Conservation (phyloP, 2,888 invertebrate genomes). For the Aelia acuminata region DNA sequence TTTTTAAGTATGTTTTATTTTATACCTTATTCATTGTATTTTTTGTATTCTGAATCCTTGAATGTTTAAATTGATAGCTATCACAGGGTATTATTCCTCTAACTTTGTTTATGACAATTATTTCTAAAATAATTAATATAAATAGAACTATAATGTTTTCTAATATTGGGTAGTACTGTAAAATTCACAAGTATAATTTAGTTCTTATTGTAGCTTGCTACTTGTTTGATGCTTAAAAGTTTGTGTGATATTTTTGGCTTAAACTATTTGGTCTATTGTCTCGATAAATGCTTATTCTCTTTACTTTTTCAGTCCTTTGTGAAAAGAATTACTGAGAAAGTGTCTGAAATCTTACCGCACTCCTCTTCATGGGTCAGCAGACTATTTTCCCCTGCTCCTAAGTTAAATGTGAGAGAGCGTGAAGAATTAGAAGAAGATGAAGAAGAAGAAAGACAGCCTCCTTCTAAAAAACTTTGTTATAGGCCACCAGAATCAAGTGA, state of each 20-base stretch:
- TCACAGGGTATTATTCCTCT: no score
- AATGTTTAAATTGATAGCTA: no score
- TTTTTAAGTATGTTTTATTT: no score
- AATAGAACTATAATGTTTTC: no score
- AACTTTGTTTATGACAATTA: no score
- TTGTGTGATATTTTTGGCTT: neutral
- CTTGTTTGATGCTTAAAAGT: neutral
- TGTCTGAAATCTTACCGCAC: constrained; percentile 77
- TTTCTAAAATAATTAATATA: no score
- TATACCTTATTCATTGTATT: no score
- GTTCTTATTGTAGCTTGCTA: neutral
- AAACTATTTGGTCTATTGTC: neutral
- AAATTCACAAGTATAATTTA: no score
- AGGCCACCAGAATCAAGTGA: constrained; percentile 28
- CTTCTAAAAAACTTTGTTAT: constrained; percentile 59
- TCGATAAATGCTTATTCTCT: neutral
- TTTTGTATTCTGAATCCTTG: no score
- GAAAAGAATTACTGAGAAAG: constrained; percentile 77
- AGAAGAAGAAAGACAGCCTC: constrained; percentile 61
- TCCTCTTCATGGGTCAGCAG: constrained; percentile 69
- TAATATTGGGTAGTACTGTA: no score
- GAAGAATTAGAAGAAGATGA: constrained; percentile 60
- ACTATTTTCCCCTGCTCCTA: constrained; percentile 65
- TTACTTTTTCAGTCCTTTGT: constrained; percentile 77
- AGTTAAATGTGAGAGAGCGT: constrained; percentile 42